These are phyloP conservation scores for Cheilosia impressa DNA, from an alignment of 2,888 invertebrate genomes.

Conservation along the genomic window DNA sequence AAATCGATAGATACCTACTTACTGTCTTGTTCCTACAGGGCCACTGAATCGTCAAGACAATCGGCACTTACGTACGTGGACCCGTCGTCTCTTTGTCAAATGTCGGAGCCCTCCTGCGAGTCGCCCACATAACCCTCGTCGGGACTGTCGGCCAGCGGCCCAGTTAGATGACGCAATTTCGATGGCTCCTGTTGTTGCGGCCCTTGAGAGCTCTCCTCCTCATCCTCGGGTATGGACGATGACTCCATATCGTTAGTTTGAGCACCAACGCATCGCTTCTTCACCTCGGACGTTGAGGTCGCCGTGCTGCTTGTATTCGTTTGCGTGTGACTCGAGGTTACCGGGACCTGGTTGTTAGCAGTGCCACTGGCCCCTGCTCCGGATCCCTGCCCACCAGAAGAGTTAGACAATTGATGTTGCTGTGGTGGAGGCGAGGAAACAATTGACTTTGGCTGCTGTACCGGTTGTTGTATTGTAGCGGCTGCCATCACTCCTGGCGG, in stretches of 20 bases:
- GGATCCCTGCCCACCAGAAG: constrained; percentile 39
- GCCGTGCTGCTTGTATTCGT: constrained; percentile 73
- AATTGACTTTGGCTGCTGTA: constrained; percentile 64
- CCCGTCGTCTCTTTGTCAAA: constrained; percentile 85
- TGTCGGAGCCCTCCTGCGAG: constrained; percentile 87
- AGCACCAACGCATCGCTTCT: constrained; percentile 86
- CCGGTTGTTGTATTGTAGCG: constrained; percentile 55
- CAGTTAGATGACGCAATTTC: constrained; percentile 84
- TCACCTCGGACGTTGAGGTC: constrained; percentile 81
- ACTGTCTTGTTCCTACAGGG: constrained; percentile 79
- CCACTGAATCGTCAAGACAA: constrained; percentile 82
- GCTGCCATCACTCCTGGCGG: constrained; percentile 76
- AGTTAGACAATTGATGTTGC: constrained; percentile 59
- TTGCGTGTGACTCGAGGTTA: constrained; percentile 81
- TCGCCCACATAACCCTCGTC: constrained; percentile 95
- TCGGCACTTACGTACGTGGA: constrained; percentile 77
- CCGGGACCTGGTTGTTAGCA: constrained; percentile 78
- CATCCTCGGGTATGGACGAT: constrained; percentile 83
- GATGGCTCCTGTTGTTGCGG: constrained; percentile 81
- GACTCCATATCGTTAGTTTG: constrained; percentile 85
- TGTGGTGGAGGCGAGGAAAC: constrained; percentile 72
- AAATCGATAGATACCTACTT: constrained; percentile 44
- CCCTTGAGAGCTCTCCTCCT: constrained; percentile 82
- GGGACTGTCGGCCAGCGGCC: constrained; percentile 90
- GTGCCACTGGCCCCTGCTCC: constrained; percentile 51